phyloP scores from a whole-genome alignment of 23 tunicate species.

The Phallusia fumigata region DNA sequence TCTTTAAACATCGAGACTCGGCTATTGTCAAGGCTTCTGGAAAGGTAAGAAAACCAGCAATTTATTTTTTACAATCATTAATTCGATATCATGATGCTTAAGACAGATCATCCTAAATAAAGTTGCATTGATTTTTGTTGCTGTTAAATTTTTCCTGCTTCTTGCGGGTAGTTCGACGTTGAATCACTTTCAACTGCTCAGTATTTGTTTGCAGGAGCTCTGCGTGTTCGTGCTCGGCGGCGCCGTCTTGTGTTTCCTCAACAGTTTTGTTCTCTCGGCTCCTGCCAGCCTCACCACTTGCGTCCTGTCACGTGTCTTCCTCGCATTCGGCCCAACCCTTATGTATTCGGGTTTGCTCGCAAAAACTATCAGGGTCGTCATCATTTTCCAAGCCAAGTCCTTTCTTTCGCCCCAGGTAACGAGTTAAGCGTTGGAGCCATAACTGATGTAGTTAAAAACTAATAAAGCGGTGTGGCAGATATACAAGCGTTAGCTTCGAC shows the following conservation, averaged over 20 bases:
- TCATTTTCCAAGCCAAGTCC: slow-evolving; percentile 43
- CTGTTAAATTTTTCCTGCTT: too few species aligned
- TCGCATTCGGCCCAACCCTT: slow-evolving; percentile 54
- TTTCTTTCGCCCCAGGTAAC: slow-evolving; percentile 17
- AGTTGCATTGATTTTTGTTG: too few species aligned
- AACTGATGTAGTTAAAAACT: too few species aligned
- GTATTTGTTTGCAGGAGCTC: slow-evolving; percentile 56
- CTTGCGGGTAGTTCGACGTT: too few species aligned
- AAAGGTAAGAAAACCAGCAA: too few species aligned
- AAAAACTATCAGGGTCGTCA: slow-evolving; percentile 66
- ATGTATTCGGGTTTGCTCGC: slow-evolving; percentile 61
- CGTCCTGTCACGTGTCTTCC: slow-evolving; percentile 30
- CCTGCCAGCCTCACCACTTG: slow-evolving; percentile 33
- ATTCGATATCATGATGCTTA: too few species aligned
- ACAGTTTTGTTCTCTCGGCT: slow-evolving; percentile 28
- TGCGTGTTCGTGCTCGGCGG: slow-evolving; percentile 55
- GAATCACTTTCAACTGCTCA: too few species aligned
- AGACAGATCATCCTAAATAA: too few species aligned
- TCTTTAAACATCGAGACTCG: slow-evolving; percentile 25
- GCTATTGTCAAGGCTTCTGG: slow-evolving; percentile 77
- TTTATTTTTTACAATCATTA: too few species aligned
- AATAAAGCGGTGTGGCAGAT: too few species aligned
- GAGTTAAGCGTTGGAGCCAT: too few species aligned
- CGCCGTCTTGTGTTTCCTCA: slow-evolving; percentile 24
- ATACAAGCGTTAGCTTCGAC: too few species aligned